These are phyloP conservation scores for Macrochelys suwanniensis DNA, from an alignment of 2,797 vertebrate genomes.

Conservation along the genomic window DNA sequence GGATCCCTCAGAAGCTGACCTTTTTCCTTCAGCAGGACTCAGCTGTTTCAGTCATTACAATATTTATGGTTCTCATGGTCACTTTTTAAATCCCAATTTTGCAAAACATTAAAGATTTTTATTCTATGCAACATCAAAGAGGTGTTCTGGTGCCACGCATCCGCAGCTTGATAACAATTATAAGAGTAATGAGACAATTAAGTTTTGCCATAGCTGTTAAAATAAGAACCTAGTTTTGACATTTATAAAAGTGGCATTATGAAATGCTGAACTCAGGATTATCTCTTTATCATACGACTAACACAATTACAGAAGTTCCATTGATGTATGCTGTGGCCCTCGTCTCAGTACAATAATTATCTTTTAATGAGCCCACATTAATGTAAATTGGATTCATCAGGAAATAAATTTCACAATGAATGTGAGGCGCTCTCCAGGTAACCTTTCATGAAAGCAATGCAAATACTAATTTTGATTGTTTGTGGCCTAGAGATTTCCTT, in stretches of 20 bases:
- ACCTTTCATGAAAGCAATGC: slow-evolving; percentile 77
- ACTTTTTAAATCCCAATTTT: slow-evolving; percentile 36
- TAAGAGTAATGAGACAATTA: slow-evolving; percentile 75
- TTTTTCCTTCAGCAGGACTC: slow-evolving; percentile 33
- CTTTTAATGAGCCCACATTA: slow-evolving; percentile 88
- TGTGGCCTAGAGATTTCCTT: slow-evolving; percentile 44
- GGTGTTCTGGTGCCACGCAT: slow-evolving; percentile 61
- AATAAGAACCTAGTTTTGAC: slow-evolving; percentile 75
- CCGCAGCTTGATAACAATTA: slow-evolving; percentile 75
- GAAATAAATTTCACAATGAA: slow-evolving; percentile 81
- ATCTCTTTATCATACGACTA: slow-evolving; percentile 81
- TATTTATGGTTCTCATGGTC: slow-evolving; percentile 22
- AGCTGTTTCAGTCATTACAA: slow-evolving; percentile 37
- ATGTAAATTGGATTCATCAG: slow-evolving; percentile 83
- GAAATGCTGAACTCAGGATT: slow-evolving; percentile 79
- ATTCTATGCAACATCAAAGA: slow-evolving; percentile 12
- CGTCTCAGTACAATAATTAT: slow-evolving; percentile 82
- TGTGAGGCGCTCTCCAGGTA: slow-evolving; percentile 79
- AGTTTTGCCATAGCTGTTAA: slow-evolving; percentile 72
- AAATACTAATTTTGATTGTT: slow-evolving; percentile 65
- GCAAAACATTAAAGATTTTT: slow-evolving; percentile 55
- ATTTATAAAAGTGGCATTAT: slow-evolving; percentile 77
- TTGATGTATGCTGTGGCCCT: slow-evolving; percentile 68
- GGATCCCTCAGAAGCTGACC: not conserved
- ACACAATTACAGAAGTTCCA: slow-evolving; percentile 85